Evolutionary conservation across 2,888 invertebrate genomes (phyloP).

Genomic region (Galerucella calmariensis): DNA sequence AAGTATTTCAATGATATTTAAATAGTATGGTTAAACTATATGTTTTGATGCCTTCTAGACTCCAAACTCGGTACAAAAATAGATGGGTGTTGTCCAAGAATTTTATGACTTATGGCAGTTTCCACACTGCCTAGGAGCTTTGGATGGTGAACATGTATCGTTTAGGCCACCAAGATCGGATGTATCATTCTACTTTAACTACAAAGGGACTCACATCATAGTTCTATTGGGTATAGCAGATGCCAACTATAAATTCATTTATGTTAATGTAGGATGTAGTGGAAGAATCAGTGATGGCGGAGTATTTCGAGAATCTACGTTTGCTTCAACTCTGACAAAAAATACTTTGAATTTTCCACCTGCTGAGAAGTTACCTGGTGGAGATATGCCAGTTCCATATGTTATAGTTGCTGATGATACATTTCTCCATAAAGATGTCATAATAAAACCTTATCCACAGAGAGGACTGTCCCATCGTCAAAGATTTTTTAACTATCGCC

Average conservation of each 20-base stretch:
- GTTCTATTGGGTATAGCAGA: neutral
- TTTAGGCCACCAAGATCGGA: slow-evolving; percentile 11
- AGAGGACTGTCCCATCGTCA: too few relatives aligned
- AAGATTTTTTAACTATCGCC: too few relatives aligned
- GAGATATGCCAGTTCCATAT: too few relatives aligned
- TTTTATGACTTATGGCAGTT: too few relatives aligned
- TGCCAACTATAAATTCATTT: neutral
- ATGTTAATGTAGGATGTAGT: neutral
- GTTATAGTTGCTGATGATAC: too few relatives aligned
- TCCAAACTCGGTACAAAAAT: slow-evolving; percentile 15
- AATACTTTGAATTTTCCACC: neutral
- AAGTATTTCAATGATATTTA: neutral
- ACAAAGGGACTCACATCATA: neutral
- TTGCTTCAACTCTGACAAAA: neutral
- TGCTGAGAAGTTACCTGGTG: neutral
- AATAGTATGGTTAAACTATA: neutral
- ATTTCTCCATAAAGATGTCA: too few relatives aligned
- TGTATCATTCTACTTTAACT: neutral
- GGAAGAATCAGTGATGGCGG: neutral
- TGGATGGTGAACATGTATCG: slow-evolving; percentile 9
- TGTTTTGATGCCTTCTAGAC: neutral
- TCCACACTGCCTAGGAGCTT: too few relatives aligned
- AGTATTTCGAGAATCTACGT: neutral
- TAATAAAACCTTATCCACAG: too few relatives aligned
- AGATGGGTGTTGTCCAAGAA: slow-evolving; percentile 13